Conservation (phyloP, 2,888 invertebrate species). For the Anoncus sp. region DNA sequence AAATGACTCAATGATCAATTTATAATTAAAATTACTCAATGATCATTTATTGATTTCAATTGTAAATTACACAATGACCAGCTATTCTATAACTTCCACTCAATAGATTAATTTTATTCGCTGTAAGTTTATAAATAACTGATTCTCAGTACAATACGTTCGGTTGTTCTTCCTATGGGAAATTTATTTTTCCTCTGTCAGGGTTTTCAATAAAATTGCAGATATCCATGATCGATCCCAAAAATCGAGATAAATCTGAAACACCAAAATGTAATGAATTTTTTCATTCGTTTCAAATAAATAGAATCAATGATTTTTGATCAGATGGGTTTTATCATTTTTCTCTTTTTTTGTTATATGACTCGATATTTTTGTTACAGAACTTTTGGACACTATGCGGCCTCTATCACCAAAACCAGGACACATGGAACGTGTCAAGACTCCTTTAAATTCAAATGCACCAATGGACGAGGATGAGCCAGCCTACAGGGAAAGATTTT, state of each 20-base stretch:
- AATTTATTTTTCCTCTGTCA: background rate
- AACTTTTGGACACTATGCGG: conserved; percentile 92
- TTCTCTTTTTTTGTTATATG: background rate
- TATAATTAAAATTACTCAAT: conserved; percentile 1
- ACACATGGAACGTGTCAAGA: conserved; percentile 88
- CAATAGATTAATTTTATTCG: background rate
- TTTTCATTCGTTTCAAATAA: background rate
- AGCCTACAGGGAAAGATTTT: conserved; percentile 91
- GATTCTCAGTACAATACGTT: background rate
- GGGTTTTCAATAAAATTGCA: background rate
- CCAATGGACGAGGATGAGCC: conserved; percentile 84
- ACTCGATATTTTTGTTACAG: conserved; percentile 82
- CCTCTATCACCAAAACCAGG: conserved; percentile 93
- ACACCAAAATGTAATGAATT: background rate
- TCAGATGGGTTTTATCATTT: background rate
- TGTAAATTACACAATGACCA: too few relatives aligned
- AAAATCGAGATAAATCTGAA: background rate
- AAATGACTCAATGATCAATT: too few relatives aligned
- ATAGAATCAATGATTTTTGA: too few relatives aligned
- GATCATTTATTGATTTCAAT: too few relatives aligned
- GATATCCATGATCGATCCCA: background rate
- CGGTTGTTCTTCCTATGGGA: background rate
- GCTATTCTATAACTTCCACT: background rate
- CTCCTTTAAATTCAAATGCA: conserved; percentile 83
- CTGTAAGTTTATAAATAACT: background rate